Conservation (phyloP, 2,113 vertebrate genomes). For the Callithrix jacchus region DNA sequence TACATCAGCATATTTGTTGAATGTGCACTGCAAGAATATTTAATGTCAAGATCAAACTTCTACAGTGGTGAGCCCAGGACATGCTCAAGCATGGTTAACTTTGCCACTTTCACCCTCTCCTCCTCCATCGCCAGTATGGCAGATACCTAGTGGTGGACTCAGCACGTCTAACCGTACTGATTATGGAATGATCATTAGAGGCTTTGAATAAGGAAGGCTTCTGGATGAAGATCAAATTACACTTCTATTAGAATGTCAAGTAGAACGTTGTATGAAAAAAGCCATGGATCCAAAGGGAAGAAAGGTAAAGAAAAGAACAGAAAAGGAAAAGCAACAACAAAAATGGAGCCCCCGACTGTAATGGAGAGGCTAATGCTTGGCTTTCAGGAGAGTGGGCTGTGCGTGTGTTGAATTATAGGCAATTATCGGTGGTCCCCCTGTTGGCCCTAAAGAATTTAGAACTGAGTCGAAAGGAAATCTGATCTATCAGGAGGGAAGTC, state of each 20-base stretch:
- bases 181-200: constrained; percentile 52
- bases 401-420: constrained; percentile 80
- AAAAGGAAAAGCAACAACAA: neutral
- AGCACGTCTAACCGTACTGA: neutral
- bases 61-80: neutral
- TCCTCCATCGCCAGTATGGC: neutral
- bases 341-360: neutral
- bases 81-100: no score
- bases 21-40: neutral
- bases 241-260: constrained; percentile 66
- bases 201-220: neutral
- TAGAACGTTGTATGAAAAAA: constrained; percentile 64
- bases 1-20: neutral
- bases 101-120: neutral
- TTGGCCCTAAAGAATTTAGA: constrained; percentile 72
- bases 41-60: neutral
- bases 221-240: constrained; percentile 76
- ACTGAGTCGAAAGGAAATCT: constrained; percentile 71
- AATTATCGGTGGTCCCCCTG: constrained; percentile 77
- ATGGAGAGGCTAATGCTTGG: constrained; percentile 62
- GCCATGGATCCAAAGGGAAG: constrained; percentile 14
- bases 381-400: neutral
- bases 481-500: constrained; percentile 67
- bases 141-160: neutral
- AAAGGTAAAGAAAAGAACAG: neutral